A percentile compares a stretch with the other conserved stretches of the same genome.
Conservation (phyloP, 2,888 invertebrate species). For the Metopia argyrocephala region DNA sequence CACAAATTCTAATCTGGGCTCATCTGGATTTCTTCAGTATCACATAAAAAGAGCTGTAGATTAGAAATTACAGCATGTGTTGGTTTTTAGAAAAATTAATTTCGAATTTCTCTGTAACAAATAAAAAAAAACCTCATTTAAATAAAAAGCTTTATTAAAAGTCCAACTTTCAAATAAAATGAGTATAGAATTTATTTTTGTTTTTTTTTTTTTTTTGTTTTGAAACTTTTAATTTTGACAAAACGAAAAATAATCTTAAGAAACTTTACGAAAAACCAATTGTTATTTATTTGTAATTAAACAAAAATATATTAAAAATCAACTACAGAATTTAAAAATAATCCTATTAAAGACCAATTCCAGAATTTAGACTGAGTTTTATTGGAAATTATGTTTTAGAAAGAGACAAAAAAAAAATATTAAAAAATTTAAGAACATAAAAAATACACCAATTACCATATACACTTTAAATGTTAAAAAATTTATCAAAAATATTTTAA, state of each 20-base stretch:
- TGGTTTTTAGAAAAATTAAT: too few species aligned
- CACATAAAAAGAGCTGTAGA: too few species aligned
- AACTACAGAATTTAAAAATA: constrained; percentile 6
- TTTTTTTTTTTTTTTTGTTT: background rate
- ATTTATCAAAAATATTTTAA: background rate
- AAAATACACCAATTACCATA: constrained; percentile 25
- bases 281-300: constrained; percentile 39
- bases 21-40: too few species aligned
- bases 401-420: background rate
- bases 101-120: too few species aligned
- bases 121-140: background rate
- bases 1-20: too few species aligned
- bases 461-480: constrained; percentile 36
- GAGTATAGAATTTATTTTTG: constrained; percentile 49
- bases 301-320: background rate
- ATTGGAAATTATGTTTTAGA: constrained; percentile 56
- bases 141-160: background rate
- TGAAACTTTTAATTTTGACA: constrained; percentile 31
- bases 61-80: too few species aligned
- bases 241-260: background rate
- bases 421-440: background rate
- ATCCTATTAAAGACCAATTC: constrained; percentile 53
- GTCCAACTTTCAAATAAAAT: constrained; percentile 11
- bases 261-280: constrained; percentile 5
- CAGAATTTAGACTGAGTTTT: constrained; percentile 64